Conservation (phyloP, 2,797 vertebrate genomes). For the Okamejei kenojei region DNA sequence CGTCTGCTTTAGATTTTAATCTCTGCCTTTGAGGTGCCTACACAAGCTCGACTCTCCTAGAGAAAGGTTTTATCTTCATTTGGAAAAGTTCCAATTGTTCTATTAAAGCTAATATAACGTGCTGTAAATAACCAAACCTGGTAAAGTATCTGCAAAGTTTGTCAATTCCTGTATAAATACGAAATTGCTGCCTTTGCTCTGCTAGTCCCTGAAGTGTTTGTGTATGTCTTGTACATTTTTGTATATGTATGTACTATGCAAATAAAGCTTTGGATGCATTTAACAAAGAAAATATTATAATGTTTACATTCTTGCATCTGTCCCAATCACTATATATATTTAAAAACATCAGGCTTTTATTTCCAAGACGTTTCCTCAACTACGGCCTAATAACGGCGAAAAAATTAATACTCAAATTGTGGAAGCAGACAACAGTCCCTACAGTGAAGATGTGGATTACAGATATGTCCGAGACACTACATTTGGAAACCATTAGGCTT, state of each 20-base stretch:
- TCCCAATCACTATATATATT: neutral
- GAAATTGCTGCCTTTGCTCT: neutral
- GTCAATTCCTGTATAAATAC: neutral
- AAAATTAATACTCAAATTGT: too few relatives aligned
- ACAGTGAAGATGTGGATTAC: too few relatives aligned
- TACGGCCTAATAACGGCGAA: too few relatives aligned
- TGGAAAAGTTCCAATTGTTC: neutral
- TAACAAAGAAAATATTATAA: neutral
- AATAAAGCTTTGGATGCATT: neutral
- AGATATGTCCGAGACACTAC: too few relatives aligned
- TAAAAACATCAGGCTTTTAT: too few relatives aligned
- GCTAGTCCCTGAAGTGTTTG: neutral
- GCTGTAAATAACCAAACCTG: neutral
- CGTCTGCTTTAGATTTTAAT: neutral
- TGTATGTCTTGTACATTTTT: constrained; percentile 16
- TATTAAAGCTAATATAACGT: neutral
- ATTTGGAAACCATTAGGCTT: too few relatives aligned
- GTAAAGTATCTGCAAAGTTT: neutral
- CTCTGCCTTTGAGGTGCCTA: neutral
- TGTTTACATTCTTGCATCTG: neutral
- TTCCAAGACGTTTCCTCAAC: too few relatives aligned
- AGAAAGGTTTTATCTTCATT: neutral
- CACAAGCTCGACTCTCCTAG: neutral
- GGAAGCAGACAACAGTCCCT: too few relatives aligned
- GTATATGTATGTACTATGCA: constrained; percentile 24